Evolutionary conservation across 2,797 vertebrate species (phyloP).

Genomic region (Acropternis orthonyx): DNA sequence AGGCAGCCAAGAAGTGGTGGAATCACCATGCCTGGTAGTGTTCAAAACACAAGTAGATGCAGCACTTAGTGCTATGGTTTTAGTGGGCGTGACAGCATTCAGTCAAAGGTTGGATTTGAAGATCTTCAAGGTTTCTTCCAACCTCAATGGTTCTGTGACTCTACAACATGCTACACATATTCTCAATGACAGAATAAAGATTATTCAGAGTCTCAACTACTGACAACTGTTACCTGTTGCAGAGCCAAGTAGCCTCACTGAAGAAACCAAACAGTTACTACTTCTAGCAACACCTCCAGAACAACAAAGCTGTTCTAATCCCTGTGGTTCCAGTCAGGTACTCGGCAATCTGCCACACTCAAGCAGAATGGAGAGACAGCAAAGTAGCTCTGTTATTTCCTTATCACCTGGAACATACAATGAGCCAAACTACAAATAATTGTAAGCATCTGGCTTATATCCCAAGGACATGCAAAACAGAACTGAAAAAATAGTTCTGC

Average conservation of each 20-base stretch:
- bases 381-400: background rate
- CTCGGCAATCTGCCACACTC: background rate
- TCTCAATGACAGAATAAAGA: background rate
- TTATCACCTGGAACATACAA: background rate
- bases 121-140: background rate
- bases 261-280: background rate
- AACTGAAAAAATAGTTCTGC: background rate
- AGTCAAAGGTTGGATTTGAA: background rate
- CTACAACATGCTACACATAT: background rate
- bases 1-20: background rate
- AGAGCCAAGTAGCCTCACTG: background rate
- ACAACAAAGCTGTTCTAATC: background rate
- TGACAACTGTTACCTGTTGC: background rate
- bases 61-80: background rate
- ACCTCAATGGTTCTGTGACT: background rate
- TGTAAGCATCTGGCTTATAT: background rate
- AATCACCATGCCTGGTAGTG: background rate
- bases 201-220: background rate
- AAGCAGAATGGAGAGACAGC: background rate
- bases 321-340: background rate
- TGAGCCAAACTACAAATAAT: background rate
- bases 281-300: background rate
- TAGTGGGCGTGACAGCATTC: background rate
- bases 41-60: accelerated
- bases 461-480: background rate